Evolutionary conservation across 1,140 invertebrate genomes (phyloP).

Genomic region (Ladona fulva): DNA sequence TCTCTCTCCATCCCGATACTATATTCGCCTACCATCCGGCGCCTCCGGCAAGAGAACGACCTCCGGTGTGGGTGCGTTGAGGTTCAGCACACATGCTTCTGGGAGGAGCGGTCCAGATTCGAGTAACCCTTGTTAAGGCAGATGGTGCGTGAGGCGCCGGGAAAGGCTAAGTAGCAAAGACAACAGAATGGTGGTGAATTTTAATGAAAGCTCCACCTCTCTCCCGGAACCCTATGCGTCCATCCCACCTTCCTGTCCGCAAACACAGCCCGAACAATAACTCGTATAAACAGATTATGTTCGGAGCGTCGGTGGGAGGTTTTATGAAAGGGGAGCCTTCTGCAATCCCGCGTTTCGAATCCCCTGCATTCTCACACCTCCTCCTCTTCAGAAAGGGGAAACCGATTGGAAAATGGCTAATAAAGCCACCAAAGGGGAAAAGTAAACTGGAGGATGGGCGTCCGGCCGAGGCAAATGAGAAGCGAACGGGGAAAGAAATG

Average conservation of each 20-base stretch:
- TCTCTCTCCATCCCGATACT: neutral
- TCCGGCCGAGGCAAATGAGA: too few relatives aligned
- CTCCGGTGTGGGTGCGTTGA: too few relatives aligned
- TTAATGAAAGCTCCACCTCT: neutral
- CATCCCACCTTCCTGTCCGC: neutral
- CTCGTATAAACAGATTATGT: slow-evolving; percentile 1
- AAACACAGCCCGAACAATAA: neutral
- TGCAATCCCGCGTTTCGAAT: too few relatives aligned
- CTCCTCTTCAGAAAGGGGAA: too few relatives aligned
- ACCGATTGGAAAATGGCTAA: too few relatives aligned
- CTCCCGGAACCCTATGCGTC: neutral
- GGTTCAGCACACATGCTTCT: too few relatives aligned
- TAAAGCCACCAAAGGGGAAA: too few relatives aligned
- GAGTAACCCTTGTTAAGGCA: neutral
- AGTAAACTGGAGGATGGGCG: too few relatives aligned
- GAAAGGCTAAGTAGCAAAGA: neutral
- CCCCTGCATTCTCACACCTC: too few relatives aligned
- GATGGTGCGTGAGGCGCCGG: neutral
- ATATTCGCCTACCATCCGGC: neutral
- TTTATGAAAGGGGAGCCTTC: neutral
- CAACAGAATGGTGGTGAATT: neutral
- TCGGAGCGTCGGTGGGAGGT: neutral
- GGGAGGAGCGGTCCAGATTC: too few relatives aligned
- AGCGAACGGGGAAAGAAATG: too few relatives aligned
- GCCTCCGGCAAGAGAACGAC: neutral